Evolutionary conservation across 2,113 vertebrate species (phyloP).

Genomic region (Strigops habroptila): DNA sequence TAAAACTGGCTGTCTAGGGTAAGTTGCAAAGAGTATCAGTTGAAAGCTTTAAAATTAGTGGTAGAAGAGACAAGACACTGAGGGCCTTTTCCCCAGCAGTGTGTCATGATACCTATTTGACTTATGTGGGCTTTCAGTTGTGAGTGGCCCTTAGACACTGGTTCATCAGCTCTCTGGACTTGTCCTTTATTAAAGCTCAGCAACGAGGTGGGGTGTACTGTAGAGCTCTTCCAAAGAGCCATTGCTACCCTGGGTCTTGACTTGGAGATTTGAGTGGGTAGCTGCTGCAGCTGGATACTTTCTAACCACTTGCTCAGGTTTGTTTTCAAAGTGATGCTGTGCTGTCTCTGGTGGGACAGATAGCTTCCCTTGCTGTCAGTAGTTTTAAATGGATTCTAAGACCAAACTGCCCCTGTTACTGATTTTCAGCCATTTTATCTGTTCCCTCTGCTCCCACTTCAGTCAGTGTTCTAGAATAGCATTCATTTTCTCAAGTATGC

Average conservation of each 20-base stretch:
- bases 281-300: background rate
- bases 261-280: background rate
- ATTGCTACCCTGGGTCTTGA: background rate
- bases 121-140: background rate
- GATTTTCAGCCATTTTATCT: background rate
- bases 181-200: background rate
- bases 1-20: background rate
- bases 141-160: background rate
- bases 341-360: background rate
- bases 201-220: fast-evolving
- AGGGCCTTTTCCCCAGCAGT: background rate
- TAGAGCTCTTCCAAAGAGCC: background rate
- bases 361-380: background rate
- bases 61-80: background rate
- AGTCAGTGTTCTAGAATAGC: background rate
- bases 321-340: background rate
- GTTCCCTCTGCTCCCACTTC: background rate
- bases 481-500: background rate
- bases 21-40: background rate
- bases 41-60: background rate
- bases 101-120: background rate
- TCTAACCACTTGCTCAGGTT: background rate
- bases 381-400: background rate
- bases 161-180: background rate
- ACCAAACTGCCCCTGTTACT: background rate